phyloP scores from a whole-genome alignment of 2,888 invertebrate genomes.

The Crepidodera aurea region DNA sequence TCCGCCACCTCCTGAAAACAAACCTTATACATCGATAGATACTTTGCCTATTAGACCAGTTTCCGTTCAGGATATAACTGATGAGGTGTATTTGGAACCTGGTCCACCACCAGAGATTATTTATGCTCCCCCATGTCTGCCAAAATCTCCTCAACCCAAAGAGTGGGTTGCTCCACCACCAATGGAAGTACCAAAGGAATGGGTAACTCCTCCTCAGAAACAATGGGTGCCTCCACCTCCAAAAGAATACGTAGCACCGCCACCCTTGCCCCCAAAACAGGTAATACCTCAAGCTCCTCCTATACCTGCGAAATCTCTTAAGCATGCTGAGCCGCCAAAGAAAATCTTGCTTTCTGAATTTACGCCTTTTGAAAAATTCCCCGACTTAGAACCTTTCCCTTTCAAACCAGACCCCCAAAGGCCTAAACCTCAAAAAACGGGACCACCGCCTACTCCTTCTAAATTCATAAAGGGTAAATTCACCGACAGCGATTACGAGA shows the following conservation, averaged over 20 bases:
- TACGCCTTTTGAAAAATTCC: conserved; percentile 60
- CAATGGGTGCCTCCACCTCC: conserved; percentile 63
- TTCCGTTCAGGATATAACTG: conserved; percentile 61
- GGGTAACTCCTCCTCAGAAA: conserved; percentile 66
- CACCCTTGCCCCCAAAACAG: conserved; percentile 61
- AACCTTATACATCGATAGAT: conserved; percentile 50
- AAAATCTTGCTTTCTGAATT: conserved; percentile 47
- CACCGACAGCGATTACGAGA: conserved; percentile 74
- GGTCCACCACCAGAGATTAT: conserved; percentile 75
- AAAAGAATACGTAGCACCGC: conserved; percentile 55
- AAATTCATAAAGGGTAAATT: conserved; percentile 67
- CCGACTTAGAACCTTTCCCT: conserved; percentile 63
- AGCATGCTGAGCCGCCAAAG: conserved; percentile 50
- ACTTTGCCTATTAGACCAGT: conserved; percentile 55
- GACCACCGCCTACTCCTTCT: conserved; percentile 67
- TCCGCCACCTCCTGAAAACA: conserved; percentile 50
- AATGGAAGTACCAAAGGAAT: conserved; percentile 63
- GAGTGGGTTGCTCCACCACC: conserved; percentile 54
- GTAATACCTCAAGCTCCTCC: conserved; percentile 61
- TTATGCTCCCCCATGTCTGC: conserved; percentile 64
- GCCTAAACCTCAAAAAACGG: conserved; percentile 55
- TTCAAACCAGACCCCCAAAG: conserved; percentile 62
- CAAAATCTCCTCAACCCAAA: conserved; percentile 19
- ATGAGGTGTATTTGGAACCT: conserved; percentile 68
- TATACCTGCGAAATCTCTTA: conserved; percentile 55